These are phyloP conservation scores for Euglossa dilemma DNA, from an alignment of 1,140 invertebrate species.

Conservation along the genomic window DNA sequence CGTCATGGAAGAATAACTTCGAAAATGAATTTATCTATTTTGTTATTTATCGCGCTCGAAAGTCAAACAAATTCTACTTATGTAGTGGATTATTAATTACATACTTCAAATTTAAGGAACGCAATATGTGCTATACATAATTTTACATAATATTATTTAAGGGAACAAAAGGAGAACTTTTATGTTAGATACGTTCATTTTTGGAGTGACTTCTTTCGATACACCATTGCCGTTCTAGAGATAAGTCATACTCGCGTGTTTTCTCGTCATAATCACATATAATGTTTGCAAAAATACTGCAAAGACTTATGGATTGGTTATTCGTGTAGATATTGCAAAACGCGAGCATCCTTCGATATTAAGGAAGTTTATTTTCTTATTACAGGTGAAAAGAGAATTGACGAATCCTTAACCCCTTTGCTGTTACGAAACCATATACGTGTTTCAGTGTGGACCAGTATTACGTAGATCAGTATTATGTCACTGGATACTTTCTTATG, in stretches of 20 bases:
- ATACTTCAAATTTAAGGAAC: no score
- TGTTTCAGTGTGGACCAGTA: no score
- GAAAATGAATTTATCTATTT: not conserved
- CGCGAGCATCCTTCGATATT: no score
- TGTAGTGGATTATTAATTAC: no score
- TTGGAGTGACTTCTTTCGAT: not conserved
- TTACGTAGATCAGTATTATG: not conserved
- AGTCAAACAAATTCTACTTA: no score
- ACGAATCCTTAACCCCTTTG: not conserved
- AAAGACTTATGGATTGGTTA: not conserved
- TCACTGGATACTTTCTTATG: not conserved
- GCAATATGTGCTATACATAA: no score
- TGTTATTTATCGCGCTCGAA: not conserved
- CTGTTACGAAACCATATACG: not conserved
- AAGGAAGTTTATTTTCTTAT: not conserved
- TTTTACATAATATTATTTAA: no score
- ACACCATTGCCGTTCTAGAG: not conserved
- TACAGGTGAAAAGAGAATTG: not conserved
- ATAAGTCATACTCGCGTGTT: not conserved
- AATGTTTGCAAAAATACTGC: not conserved
- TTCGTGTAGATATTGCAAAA: not conserved
- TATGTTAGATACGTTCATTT: not conserved
- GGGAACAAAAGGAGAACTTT: no score
- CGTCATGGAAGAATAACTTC: not conserved
- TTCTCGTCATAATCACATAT: not conserved